These are phyloP conservation scores for Lineus longissimus DNA, from an alignment of 1,140 invertebrate genomes.

Conservation along the genomic window DNA sequence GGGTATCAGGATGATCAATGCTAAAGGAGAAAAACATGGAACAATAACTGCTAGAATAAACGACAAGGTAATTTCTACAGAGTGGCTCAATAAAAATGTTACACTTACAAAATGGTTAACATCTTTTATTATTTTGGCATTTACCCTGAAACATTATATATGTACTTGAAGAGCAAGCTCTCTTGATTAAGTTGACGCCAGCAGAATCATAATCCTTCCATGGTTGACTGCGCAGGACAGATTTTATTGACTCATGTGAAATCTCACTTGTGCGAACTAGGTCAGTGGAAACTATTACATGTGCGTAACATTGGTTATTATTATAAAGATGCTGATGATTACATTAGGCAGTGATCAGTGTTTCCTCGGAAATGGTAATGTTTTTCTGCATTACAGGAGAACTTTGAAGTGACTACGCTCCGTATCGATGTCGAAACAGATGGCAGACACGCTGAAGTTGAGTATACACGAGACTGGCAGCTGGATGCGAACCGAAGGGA, in stretches of 20 bases:
- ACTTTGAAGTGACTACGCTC: slow-evolving; percentile 71
- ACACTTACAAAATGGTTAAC: too few species aligned
- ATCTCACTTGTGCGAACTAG: slow-evolving; percentile 50
- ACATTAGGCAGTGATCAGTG: too few species aligned
- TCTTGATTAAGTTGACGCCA: too few species aligned
- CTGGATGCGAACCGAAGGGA: slow-evolving; percentile 93
- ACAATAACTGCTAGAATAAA: slow-evolving; percentile 96
- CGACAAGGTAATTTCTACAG: slow-evolving; percentile 89
- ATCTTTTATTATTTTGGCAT: too few species aligned
- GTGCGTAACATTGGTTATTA: too few species aligned
- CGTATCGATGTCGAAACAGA: slow-evolving; percentile 89
- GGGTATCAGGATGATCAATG: slow-evolving; percentile 86
- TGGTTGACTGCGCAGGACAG: too few species aligned
- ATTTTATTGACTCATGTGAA: too few species aligned
- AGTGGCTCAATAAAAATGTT: too few species aligned
- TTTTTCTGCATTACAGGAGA: slow-evolving; percentile 36
- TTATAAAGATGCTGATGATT: too few species aligned
- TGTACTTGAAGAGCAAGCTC: too few species aligned
- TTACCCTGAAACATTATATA: too few species aligned
- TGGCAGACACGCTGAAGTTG: slow-evolving; percentile 90
- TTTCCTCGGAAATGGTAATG: not conserved
- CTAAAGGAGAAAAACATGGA: slow-evolving; percentile 92
- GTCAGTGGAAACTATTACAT: not conserved
- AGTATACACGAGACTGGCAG: slow-evolving; percentile 92
- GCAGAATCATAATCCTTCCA: too few species aligned